phyloP scores from a whole-genome alignment of 2,797 vertebrate species.

The Etheostoma perlongum region DNA sequence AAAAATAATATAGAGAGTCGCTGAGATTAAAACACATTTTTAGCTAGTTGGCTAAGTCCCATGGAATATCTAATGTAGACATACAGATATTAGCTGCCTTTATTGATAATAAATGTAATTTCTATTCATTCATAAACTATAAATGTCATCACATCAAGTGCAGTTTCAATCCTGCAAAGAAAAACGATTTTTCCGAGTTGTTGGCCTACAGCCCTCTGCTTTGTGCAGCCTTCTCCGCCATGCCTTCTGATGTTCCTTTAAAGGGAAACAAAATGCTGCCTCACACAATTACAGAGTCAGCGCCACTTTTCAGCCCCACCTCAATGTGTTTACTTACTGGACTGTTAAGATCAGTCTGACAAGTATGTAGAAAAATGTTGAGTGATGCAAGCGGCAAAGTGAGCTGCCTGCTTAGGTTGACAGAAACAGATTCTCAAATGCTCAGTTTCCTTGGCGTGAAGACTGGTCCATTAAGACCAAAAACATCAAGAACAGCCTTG shows the following conservation, averaged over 20 bases:
- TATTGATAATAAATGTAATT: not conserved
- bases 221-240: conserved; percentile 1
- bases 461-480: conserved; percentile 27
- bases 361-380: conserved; percentile 37
- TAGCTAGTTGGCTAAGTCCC: not conserved
- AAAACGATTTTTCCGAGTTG: conserved; percentile 1
- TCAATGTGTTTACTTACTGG: conserved; percentile 51
- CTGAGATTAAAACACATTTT: not conserved
- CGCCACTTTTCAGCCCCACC: conserved; percentile 31
- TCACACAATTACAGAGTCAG: conserved; percentile 43
- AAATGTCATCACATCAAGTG: conserved; percentile 8
- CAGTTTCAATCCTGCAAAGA: not conserved
- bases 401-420: conserved; percentile 54
- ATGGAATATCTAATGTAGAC: not conserved
- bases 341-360: conserved; percentile 62
- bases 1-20: not conserved
- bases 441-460: conserved; percentile 37
- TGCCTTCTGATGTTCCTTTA: conserved; percentile 30
- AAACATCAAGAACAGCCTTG: conserved; percentile 34
- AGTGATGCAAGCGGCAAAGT: conserved; percentile 36
- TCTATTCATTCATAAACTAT: not conserved
- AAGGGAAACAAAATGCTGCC: conserved; percentile 34
- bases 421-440: conserved; percentile 48
- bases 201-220: conserved; percentile 1
- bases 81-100: not conserved